Evolutionary conservation across 2,888 invertebrate species (phyloP), one percentile per base, ranked within the genome.

Genomic region (Trisateles emortualis): DNA sequence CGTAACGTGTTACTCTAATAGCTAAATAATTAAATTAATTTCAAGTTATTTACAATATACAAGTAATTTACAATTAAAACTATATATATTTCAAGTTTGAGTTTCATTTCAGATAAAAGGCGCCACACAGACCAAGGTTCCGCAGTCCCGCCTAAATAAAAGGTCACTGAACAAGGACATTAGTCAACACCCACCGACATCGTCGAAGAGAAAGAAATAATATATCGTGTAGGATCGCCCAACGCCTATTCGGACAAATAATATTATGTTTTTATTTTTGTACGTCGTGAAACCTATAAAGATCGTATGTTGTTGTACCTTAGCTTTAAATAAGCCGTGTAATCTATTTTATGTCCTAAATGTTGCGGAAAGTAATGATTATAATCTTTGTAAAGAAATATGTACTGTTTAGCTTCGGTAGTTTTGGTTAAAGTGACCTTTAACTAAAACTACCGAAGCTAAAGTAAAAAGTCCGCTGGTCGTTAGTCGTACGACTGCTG

Each of bases 141-240:
- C 14, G 14, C 14, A 57, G 58, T 55, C 14, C 14, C 33, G 13
- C 14, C 44, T 24, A 55, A 59, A 58, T 51, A 53, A 63, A 59
- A 59, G 64, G 62, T 64, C 64, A 56, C 58, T 38, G 29, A 43
- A 60, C 44, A 46, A 59, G 49, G 48, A 59, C 67, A 74, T 75
- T 73, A 73, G 54, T 70, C 70, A 69, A 68, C 67, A 63, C 59
- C 52, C 61, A 45, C 53, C 58, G 32, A 59, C 43, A 52, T 71
- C 71, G 71, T 65, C 66, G 70, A 11, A 36, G 33, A 50, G 52
- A 54, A 67, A 64, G 59, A 67, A 72, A 72, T 71, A 72, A 72
- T 62, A 59, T 66, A 65, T 62, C 42, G 65, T 50, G 46, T 41
- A 39, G 30, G 52, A 32, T 56, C 48, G 44, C 42, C 46, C 38